phyloP scores from a whole-genome alignment of 2,888 invertebrate genomes.

The Apodemia zela region DNA sequence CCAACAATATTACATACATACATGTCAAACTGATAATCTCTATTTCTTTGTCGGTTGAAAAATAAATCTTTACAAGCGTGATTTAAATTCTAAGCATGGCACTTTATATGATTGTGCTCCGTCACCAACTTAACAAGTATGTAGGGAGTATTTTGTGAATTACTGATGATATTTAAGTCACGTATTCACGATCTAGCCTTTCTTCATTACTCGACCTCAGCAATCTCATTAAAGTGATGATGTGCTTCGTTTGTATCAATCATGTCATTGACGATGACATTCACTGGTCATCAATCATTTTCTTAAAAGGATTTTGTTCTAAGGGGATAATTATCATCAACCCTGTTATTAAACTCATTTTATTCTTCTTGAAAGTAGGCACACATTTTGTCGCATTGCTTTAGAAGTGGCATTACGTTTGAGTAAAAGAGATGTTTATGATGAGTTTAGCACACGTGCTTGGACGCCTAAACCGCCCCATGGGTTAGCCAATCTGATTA shows the following conservation, averaged over 20 bases:
- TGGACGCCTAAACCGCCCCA: too few species aligned
- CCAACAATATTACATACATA: too few species aligned
- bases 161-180: neutral
- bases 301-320: neutral
- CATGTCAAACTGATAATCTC: too few species aligned
- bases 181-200: neutral
- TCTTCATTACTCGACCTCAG: slow-evolving; percentile 1
- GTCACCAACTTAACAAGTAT: neutral
- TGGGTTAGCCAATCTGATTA: too few species aligned
- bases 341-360: neutral
- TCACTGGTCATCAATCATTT: neutral
- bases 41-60: too few species aligned
- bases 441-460: too few species aligned
- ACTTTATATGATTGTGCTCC: neutral
- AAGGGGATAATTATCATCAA: neutral
- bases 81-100: neutral
- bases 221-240: neutral
- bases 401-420: too few species aligned
- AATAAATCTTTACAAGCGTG: neutral
- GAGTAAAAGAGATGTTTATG: too few species aligned
- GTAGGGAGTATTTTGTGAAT: neutral
- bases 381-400: too few species aligned
- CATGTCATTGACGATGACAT: neutral
- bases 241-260: neutral
- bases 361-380: too few species aligned